Base-by-base conservation (phyloP, 2,888 invertebrate species). In the Synergus itoensis region DNA sequence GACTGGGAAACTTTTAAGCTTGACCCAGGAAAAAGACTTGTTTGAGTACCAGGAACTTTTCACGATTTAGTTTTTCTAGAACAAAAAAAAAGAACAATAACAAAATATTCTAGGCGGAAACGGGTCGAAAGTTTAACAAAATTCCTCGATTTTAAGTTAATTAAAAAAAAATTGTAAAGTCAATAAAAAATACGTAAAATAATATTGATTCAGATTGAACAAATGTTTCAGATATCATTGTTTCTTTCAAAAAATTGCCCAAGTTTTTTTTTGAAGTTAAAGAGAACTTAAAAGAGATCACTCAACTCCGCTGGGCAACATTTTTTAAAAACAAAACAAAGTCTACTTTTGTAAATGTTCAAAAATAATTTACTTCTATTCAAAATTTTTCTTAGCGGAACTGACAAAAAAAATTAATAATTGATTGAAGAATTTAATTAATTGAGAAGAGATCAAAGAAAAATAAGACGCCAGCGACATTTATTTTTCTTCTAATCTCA, bases 51-150 rank as follows among this genome's bases (percentile, higher is more conserved):
- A 18, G 21, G 12, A 60, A 18, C 5, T 21, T 60, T n/a, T 21
- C 60, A 60, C 60, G 21, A 60, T 60, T 60, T 12, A 21, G 5
- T 76, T 76, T 67, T 63, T 14, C 28, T 18, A 57, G 57, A 11
- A 79, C 41, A 45, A 79, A 76, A 76, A 76, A 28, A 63, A 62
- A 43, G 63, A 79, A 67, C 36, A 63, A 69, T 18, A 41, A 76
- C 63, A 79, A 78, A 77, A 77, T 8, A 80, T 57, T 73, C 16
- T 73, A 73, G 3, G 36, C 48, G 45, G 53, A 28, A 73, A 73
- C 60, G 76, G 76, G 62, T 45, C 18, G 28, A 62, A 76, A 60
- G 18, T 64, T 64, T 5, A 14, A 2, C 7, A 7, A 21, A 64
- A 1, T 28, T 64, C 28, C 18, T 65, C 36, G 14, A 65, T 8